Conservation (phyloP, 2,113 vertebrate genomes). For the Pycnonotus jocosus region DNA sequence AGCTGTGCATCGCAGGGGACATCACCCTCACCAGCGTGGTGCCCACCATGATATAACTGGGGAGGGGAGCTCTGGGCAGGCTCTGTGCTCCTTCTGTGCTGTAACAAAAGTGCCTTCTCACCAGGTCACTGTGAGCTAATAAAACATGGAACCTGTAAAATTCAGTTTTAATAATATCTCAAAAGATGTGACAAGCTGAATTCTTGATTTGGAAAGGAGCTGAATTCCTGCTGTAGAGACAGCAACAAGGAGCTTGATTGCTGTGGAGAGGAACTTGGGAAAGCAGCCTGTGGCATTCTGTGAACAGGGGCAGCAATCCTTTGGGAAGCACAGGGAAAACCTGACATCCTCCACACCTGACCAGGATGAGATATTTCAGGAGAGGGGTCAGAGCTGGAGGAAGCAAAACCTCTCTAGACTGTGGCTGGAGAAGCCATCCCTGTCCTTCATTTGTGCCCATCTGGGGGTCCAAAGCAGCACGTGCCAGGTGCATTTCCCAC, state of each 20-base stretch:
- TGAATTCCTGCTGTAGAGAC: neutral
- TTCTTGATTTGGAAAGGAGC: neutral
- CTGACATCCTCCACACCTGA: neutral
- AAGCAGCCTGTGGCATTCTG: neutral
- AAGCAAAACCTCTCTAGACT: neutral
- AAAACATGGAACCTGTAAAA: neutral
- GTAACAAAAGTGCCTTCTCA: neutral
- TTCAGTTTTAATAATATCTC: rapidly evolving
- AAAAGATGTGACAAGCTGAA: rapidly evolving
- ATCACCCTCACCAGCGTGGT: conserved; percentile 48
- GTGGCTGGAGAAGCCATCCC: neutral
- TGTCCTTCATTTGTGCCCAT: neutral
- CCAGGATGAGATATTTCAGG: neutral
- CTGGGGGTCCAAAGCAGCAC: rapidly evolving
- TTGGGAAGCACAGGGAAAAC: neutral
- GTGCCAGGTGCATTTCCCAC: rapidly evolving
- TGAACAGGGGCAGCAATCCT: neutral
- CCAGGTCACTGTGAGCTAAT: neutral
- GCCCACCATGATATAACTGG: neutral
- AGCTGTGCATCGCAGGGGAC: conserved; percentile 58
- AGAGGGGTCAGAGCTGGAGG: neutral
- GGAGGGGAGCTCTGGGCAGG: rapidly evolving
- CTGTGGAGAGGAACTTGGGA: neutral
- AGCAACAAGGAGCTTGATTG: neutral
- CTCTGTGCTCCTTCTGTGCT: rapidly evolving